Percentiles rank a stretch among this genome's conserved stretches.
Conservation (phyloP, 2,888 invertebrate species). For the Plemyria rubiginata region DNA sequence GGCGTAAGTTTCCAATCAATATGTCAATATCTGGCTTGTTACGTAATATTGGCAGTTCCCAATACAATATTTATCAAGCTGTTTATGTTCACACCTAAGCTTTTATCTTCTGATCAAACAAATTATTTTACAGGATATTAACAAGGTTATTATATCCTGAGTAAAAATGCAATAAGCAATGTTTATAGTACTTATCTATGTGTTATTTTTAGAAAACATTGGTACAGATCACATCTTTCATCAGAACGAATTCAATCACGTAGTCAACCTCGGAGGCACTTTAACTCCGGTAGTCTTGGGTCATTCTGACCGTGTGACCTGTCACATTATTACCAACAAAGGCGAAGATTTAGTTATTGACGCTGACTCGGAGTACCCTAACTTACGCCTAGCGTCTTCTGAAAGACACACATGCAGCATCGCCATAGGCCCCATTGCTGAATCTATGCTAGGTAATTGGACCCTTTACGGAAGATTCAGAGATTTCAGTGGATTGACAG, state of each 20-base stretch:
- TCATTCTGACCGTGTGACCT: slow-evolving; percentile 39
- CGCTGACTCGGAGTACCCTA: slow-evolving; percentile 46
- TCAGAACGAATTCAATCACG: slow-evolving; percentile 40
- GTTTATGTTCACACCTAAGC: slow-evolving; percentile 1
- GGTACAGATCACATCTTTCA: slow-evolving; percentile 12
- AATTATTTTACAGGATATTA: background rate
- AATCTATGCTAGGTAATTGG: slow-evolving; percentile 52
- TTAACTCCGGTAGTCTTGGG: slow-evolving; percentile 47
- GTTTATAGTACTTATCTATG: background rate
- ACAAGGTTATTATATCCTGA: too few species aligned
- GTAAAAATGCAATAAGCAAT: too few species aligned
- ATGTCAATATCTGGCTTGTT: slow-evolving; percentile 6
- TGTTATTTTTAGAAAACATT: slow-evolving; percentile 42
- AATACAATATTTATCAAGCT: slow-evolving; percentile 6
- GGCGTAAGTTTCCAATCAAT: slow-evolving; percentile 47
- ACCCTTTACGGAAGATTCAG: slow-evolving; percentile 51
- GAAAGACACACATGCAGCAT: slow-evolving; percentile 46
- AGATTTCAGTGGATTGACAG: slow-evolving; percentile 34
- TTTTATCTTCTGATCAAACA: slow-evolving; percentile 1
- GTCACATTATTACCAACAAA: slow-evolving; percentile 57
- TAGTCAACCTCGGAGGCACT: slow-evolving; percentile 50
- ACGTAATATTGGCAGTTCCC: background rate
- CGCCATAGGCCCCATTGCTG: slow-evolving; percentile 49
- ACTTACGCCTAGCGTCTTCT: slow-evolving; percentile 43
- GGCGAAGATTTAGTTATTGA: slow-evolving; percentile 51